Evolutionary conservation across 2,113 vertebrate genomes (phyloP), one percentile per base, ranked within the genome.

Genomic region (Agelaius phoeniceus): DNA sequence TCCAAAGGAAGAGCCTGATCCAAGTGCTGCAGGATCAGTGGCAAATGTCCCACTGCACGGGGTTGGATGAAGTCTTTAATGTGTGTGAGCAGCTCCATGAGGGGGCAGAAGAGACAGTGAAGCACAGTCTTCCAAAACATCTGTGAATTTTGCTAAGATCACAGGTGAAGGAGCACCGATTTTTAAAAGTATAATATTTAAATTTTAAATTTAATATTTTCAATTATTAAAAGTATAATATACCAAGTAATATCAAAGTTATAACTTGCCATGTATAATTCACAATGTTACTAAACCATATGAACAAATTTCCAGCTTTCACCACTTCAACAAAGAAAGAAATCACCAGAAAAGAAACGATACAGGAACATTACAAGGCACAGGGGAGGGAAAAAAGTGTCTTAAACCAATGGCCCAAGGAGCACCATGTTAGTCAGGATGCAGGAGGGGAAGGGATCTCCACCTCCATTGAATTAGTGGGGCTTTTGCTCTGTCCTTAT

Each of bases 71-170:
- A 73, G 15, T n/a, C 46, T 43, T 73, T 26, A 35, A 79, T 33
- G 17, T 62, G 48, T 44, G 23, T 69, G 7, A 95, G 31, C 75
- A 58, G 71, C 43, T 94, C 93, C 91, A 73, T 94, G 73, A 87
- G 93, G 96, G 89, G 95, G 87, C 81, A 85, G 93, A 96, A 96
- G 84, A 93, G 93, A 89, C 71, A 94, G 66, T 46, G 57, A 82
- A 96, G 94, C 22, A 48, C 31, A 33, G 7, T 75, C 77, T 58
- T 4, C 43, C 55, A 79, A 61, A 87, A 76, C 12, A 59, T 37
- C 22, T 43, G 21, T 74, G 26, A 43, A 9, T 85, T 91, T 95
- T 80, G 17, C 39, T 48, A 33, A 62, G 35, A 39, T 62, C 55
- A 43, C 22, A 89, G 68, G 59, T 80, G 22, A 83, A 80, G 57